Evolutionary conservation across 1,140 invertebrate species (phyloP).

Genomic region (Nymphalis io): DNA sequence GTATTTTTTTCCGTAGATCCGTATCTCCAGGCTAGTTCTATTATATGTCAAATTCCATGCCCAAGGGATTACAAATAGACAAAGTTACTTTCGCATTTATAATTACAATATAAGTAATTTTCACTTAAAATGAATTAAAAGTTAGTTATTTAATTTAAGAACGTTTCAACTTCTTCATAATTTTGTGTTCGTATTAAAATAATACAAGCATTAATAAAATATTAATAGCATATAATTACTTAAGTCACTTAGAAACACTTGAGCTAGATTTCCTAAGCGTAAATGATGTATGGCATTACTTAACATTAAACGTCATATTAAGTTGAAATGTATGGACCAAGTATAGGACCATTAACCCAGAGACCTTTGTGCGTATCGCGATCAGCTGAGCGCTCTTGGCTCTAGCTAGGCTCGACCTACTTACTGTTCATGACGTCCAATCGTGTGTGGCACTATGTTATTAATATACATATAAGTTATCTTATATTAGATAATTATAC

Average conservation of each 20-base stretch:
- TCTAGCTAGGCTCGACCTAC: slow-evolving; percentile 56
- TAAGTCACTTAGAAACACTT: neutral
- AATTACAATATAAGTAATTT: too few species aligned
- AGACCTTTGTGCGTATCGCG: slow-evolving; percentile 68
- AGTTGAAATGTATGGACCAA: slow-evolving; percentile 26
- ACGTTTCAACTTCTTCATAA: too few species aligned
- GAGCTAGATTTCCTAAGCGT: neutral
- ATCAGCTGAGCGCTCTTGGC: slow-evolving; percentile 69
- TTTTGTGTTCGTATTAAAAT: too few species aligned
- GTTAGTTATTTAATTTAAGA: too few species aligned
- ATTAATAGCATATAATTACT: too few species aligned
- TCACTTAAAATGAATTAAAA: too few species aligned
- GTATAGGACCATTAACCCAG: slow-evolving; percentile 58
- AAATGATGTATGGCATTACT: neutral
- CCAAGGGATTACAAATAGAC: too few species aligned
- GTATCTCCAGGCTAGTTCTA: too few species aligned
- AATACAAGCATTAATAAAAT: too few species aligned
- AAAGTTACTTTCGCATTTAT: too few species aligned
- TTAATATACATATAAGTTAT: neutral
- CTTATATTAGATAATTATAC: neutral
- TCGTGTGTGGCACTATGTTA: slow-evolving; percentile 7
- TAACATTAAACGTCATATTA: slow-evolving; percentile 7
- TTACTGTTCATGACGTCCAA: slow-evolving; percentile 41
- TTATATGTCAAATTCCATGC: too few species aligned
- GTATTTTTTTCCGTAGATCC: too few species aligned